Evolutionary conservation across 2,113 vertebrate species (phyloP), one percentile per base, ranked within the genome.

Genomic region (Cichladusa arquata): DNA sequence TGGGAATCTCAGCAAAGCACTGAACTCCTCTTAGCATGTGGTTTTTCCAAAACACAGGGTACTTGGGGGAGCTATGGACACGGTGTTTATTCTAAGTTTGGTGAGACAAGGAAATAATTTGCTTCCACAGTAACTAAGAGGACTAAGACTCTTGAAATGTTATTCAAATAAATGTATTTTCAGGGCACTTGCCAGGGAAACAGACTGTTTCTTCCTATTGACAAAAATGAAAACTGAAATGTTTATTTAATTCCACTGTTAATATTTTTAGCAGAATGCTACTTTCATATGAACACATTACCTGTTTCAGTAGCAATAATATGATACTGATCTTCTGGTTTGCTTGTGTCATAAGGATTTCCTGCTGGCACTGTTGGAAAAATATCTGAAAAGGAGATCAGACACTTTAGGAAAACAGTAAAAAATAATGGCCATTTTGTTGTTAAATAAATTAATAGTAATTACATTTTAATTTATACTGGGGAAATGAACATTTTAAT

Each of bases 271-370:
- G 51, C 69, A 77, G 78, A 86, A 48, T 47, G 31, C 60, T 66
- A 78, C 72, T 87, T 29, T 81, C 17, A 78, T 14, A 28, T 53
- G 67, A 95, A 76, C 23, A 71, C 80, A 78, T 97, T 97, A 98
- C 98, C 98, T 97, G 98, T 96, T 98, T 98, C 98, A 86, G 98
- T 98, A 87, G 98, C 97, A 71, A 97, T 97, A 72, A 98, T 92
- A 86, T 98, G 97, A 92, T 97, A 97, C 60, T 97, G 90, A 66
- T 98, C 98, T 96, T 96, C 98, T 83, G 98, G 97, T 83, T 97
- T 98, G 80, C 95, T 97, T 91, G 97, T 97, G 88, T 97, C 97
- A 50, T 97, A 97, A 25, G 98, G 81, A 83, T 97, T 98, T 96
- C 97, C 97, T 47, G 96, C 95, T 53, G 98, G 94, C 19, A 96